A percentile compares a stretch with the other conserved stretches of the same genome.
These are phyloP conservation scores for Phalera bucephala DNA, from an alignment of 2,888 invertebrate species.

Conservation along the genomic window DNA sequence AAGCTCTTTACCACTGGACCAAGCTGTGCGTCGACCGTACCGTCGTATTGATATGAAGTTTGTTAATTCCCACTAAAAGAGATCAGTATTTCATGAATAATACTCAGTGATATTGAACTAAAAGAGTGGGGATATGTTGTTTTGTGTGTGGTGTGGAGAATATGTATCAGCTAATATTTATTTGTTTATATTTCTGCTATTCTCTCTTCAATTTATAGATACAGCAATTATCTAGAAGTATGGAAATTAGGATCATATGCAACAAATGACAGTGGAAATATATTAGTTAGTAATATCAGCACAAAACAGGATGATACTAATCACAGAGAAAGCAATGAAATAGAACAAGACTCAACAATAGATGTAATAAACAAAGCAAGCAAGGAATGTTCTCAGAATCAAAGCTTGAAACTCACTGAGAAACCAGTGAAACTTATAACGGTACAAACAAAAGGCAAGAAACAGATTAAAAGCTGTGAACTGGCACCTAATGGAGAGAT, in stretches of 20 bases:
- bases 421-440: constrained; percentile 87
- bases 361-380: constrained; percentile 37
- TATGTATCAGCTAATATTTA: no score
- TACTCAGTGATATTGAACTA: no score
- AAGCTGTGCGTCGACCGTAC: no score
- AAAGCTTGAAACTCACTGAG: constrained; percentile 62
- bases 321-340: constrained; percentile 28
- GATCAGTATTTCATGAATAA: no score
- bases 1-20: no score
- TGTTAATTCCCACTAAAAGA: no score
- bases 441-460: constrained; percentile 85
- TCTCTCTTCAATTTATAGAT: no score
- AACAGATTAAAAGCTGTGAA: constrained; percentile 87
- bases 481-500: constrained; percentile 88
- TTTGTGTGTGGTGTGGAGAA: no score
- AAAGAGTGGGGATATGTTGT: no score
- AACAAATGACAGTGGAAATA: constrained; percentile 84
- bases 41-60: no score
- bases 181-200: no score
- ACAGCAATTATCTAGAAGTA: constrained; percentile 76
- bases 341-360: constrained; percentile 60
- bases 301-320: constrained; percentile 29
- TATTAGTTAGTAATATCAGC: constrained; percentile 38
- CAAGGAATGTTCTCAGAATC: constrained; percentile 36
- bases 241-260: constrained; percentile 81